Base-by-base conservation (phyloP, 1,140 invertebrate genomes). In the Meloidogyne exigua region DNA sequence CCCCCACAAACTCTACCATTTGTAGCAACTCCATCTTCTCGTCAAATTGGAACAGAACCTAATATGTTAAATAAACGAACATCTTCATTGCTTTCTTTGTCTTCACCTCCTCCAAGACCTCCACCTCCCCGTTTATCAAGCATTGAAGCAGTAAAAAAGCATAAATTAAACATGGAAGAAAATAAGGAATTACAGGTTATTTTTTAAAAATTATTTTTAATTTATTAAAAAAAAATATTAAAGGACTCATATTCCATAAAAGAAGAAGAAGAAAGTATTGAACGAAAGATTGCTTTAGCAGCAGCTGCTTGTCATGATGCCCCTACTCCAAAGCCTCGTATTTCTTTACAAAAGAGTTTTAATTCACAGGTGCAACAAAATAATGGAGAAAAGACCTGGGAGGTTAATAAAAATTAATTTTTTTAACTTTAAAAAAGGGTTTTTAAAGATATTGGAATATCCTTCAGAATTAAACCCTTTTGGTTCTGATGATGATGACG, bases 231-330 rank as follows among this genome's bases (percentile, higher is more conserved):
- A n/a, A n/a, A n/a, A 57, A n/a, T 57, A 15, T 57, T n/a, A n/a
- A n/a, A 57, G 49, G 49, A 57, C 21, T 7, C 49, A n/a, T 57
- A 12, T n/a, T 7, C 49, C 10, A 9, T n/a, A 57, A 57, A 57
- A 57, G 49, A 21, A 18, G 72, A 73, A 21, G 72, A 73, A 23
- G 72, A 73, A 25, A 73, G 72, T 49, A 64, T 73, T 21, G 72
- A 73, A 64, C n/a, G 36, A 18, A 73, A 73, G 62, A 73, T 73
- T 7, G 72, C 72, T 9, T 64, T 62, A n/a, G 72, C 72, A 21
- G 57, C 72, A 28, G 72, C 72, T 13, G 72, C 72, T 23, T 65
- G 15, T 39, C 72, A 73, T 62, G 72, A 73, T 62, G 72, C 72
- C 9, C 72, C 72, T 23, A 64, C 28, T 36, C 72, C 72, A 11